These are phyloP conservation scores for Selenia dentaria DNA, from an alignment of 2,888 invertebrate species.

Conservation along the genomic window DNA sequence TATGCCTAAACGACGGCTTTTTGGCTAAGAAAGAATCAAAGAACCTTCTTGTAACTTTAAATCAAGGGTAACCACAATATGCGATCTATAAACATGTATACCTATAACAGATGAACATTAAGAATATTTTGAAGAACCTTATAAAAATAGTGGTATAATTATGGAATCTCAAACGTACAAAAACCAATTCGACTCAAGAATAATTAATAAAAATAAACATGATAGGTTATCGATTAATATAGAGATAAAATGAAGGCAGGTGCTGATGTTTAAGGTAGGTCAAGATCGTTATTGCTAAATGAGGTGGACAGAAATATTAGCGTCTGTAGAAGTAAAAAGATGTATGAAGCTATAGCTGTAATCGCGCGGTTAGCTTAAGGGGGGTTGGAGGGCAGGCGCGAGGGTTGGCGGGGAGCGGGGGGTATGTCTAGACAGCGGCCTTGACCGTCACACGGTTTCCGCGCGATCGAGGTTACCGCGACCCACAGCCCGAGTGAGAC, in stretches of 20 bases:
- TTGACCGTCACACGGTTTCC: constrained; percentile 80
- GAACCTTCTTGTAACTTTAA: too few relatives aligned
- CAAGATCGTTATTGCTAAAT: too few relatives aligned
- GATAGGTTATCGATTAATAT: constrained; percentile 4
- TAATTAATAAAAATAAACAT: neutral
- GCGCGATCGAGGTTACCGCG: constrained; percentile 73
- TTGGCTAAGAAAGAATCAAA: too few relatives aligned
- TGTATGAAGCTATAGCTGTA: constrained; percentile 49
- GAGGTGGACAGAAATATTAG: too few relatives aligned
- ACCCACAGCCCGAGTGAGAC: constrained; percentile 66
- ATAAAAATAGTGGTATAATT: too few relatives aligned
- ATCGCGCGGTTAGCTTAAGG: constrained; percentile 33
- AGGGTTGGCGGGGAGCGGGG: constrained; percentile 45
- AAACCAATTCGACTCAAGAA: too few relatives aligned
- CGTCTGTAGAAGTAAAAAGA: constrained; percentile 62
- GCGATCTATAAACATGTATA: too few relatives aligned
- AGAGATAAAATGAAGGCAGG: neutral
- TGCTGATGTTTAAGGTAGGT: constrained; percentile 50
- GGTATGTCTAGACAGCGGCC: constrained; percentile 79
- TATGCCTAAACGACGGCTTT: too few relatives aligned
- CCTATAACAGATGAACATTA: too few relatives aligned
- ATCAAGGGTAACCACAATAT: too few relatives aligned
- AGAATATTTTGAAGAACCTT: too few relatives aligned
- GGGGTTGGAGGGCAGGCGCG: constrained; percentile 34
- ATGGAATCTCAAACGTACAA: too few relatives aligned